Percentiles rank a stretch among this genome's conserved stretches.
Evolutionary conservation across 2,888 invertebrate species (phyloP).

Genomic region (Helleia helle): DNA sequence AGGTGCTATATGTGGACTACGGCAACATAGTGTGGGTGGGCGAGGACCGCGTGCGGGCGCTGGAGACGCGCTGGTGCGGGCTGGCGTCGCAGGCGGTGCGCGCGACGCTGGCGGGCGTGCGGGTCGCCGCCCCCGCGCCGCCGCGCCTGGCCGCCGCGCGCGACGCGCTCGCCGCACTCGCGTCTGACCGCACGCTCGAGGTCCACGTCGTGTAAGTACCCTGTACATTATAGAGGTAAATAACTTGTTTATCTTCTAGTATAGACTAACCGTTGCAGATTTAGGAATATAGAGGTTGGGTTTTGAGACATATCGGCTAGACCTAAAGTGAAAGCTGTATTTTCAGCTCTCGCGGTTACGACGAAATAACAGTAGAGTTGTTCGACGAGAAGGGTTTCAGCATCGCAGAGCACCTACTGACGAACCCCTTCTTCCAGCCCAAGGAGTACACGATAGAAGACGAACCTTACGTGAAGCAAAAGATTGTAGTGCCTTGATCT

Average conservation of each 20-base stretch:
- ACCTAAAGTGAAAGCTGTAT: background rate
- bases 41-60: slow-evolving; percentile 61
- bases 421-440: slow-evolving; percentile 31
- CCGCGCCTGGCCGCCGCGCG: slow-evolving; percentile 36
- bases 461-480: slow-evolving; percentile 29
- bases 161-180: slow-evolving; percentile 26
- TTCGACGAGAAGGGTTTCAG: slow-evolving; percentile 36
- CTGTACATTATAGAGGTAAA: too few relatives aligned
- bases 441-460: slow-evolving; percentile 30
- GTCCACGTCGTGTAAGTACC: slow-evolving; percentile 46
- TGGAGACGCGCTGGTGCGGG: slow-evolving; percentile 67
- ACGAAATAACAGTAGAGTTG: slow-evolving; percentile 48
- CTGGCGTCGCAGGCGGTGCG: slow-evolving; percentile 30
- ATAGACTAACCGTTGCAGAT: too few relatives aligned
- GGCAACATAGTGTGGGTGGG: slow-evolving; percentile 75
- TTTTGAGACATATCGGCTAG: too few relatives aligned
- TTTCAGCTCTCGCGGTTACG: slow-evolving; percentile 46
- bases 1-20: slow-evolving; percentile 81
- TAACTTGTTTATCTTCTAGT: too few relatives aligned
- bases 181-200: slow-evolving; percentile 30
- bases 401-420: slow-evolving; percentile 43
- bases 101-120: slow-evolving; percentile 39
- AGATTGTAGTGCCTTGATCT: slow-evolving; percentile 33
- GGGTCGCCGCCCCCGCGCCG: slow-evolving; percentile 26
- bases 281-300: too few relatives aligned